phyloP scores from a whole-genome alignment of 2,888 invertebrate genomes.

The Fabriciana adippe region DNA sequence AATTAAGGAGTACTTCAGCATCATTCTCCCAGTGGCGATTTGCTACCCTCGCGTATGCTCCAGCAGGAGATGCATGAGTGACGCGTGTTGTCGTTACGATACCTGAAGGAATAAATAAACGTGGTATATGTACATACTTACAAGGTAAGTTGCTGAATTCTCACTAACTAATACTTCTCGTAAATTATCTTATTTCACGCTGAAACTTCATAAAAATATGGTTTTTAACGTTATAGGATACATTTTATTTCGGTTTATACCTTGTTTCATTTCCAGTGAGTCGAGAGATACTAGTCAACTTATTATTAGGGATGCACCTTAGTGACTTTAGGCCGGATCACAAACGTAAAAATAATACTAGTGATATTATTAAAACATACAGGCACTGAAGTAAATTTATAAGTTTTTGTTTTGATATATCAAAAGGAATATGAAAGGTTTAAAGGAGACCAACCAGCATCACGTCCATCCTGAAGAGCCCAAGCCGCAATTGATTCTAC shows the following conservation, averaged over 20 bases:
- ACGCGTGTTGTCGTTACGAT: slow-evolving; percentile 88
- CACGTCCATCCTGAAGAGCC: slow-evolving; percentile 81
- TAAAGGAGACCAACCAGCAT: slow-evolving; percentile 52
- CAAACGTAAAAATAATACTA: too few relatives aligned
- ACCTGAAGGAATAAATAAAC: slow-evolving; percentile 53
- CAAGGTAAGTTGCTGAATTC: background rate
- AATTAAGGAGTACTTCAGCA: slow-evolving; percentile 63
- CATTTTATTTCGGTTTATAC: too few relatives aligned
- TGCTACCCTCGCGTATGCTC: slow-evolving; percentile 84
- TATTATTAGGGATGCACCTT: too few relatives aligned
- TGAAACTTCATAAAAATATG: background rate
- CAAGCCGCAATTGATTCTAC: slow-evolving; percentile 85
- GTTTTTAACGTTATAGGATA: too few relatives aligned
- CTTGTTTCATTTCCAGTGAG: too few relatives aligned
- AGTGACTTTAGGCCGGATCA: too few relatives aligned
- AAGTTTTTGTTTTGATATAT: too few relatives aligned
- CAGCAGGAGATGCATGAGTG: slow-evolving; percentile 89
- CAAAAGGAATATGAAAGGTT: too few relatives aligned
- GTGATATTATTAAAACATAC: background rate
- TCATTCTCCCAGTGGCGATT: slow-evolving; percentile 87
- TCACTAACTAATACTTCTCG: background rate
- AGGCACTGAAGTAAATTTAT: background rate
- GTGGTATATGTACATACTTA: background rate
- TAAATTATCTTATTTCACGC: background rate
- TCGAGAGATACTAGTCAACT: too few relatives aligned